Base-by-base conservation (phyloP, 2,888 invertebrate species). In the Leptinotarsa rubiginosa region DNA sequence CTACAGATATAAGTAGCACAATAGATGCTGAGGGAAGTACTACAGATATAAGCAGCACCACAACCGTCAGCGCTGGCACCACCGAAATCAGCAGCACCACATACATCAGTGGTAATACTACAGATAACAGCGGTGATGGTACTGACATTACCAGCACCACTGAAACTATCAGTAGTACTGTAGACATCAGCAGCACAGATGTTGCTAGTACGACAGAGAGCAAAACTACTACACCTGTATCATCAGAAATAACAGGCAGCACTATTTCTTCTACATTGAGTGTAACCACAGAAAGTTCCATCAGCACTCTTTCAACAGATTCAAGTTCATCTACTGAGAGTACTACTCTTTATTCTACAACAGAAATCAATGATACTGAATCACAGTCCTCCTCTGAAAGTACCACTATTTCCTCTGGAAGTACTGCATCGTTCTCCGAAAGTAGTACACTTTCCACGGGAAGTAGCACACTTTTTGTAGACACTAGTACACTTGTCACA, bases 351-450 rank as follows among this genome's bases (percentile, higher is more conserved):
- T 59, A 69, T 31, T 68, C 25, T 20, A 22, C 69, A 64, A 65
- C 74, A 62, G 69, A 75, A 69, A 49, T 47, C 22, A 74, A 71
- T 54, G 70, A 73, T 74, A 70, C 78, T 22, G 73, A 18, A 18
- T 18, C 18, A 20, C 52, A 18, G 41, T 12, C 18, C 22, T 56
- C 15, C 15, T 18, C 56, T 13, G 22, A n/a, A 69, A 59, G 59
- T 54, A 69, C 66, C n/a, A 25, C 62, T 0, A 10, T 67, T 13
- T 50, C 49, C 1, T 25, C 67, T 4, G 68, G 18, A 54, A 54
- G 31, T 54, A 59, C 31, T n/a, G 47, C 47, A 52, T 22, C 13
- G 7, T 25, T 56, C 18, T 31, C 75, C 2, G 73, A 67, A 41
- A 64, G 56, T 41, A 69, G 22, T 20, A 59, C 56, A 7, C n/a